phyloP scores from a whole-genome alignment of 2,888 invertebrate genomes.

The Sinhomidia bicolor region DNA sequence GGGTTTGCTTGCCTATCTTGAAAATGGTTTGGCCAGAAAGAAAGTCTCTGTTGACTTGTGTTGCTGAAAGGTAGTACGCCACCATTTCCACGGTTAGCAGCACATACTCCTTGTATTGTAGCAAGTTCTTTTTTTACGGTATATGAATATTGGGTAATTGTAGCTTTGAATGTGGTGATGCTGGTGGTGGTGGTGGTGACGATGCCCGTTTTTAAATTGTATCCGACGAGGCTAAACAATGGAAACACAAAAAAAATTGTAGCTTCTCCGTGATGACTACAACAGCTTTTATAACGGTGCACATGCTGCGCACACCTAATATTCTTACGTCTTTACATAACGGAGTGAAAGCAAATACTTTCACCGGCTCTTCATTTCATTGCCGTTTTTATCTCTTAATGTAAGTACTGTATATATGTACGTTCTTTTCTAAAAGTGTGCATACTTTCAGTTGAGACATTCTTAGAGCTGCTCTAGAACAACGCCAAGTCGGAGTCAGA shows the following conservation, averaged over 20 bases:
- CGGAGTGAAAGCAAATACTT: constrained; percentile 20
- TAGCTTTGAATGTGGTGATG: background rate
- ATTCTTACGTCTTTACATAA: background rate
- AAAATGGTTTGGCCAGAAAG: background rate
- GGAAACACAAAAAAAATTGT: background rate
- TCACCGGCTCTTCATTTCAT: constrained; percentile 49
- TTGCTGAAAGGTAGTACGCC: background rate
- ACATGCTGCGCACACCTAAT: background rate
- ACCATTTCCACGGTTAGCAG: background rate
- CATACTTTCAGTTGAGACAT: constrained; percentile 22
- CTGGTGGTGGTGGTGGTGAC: no score
- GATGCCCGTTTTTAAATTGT: constrained; percentile 19
- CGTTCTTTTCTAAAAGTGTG: constrained; percentile 18
- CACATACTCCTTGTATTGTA: no score
- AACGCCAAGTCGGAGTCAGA: background rate
- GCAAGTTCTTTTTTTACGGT: background rate
- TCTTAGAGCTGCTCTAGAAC: no score
- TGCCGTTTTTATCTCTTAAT: constrained; percentile 25
- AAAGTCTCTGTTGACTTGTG: background rate
- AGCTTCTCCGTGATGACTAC: background rate
- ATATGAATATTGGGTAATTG: background rate
- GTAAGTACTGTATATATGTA: no score
- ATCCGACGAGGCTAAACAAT: constrained; percentile 10
- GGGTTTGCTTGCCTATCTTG: background rate
- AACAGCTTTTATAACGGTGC: background rate